Evolutionary conservation across 2,797 vertebrate genomes (phyloP).

Genomic region (Halcyon leucocephala): DNA sequence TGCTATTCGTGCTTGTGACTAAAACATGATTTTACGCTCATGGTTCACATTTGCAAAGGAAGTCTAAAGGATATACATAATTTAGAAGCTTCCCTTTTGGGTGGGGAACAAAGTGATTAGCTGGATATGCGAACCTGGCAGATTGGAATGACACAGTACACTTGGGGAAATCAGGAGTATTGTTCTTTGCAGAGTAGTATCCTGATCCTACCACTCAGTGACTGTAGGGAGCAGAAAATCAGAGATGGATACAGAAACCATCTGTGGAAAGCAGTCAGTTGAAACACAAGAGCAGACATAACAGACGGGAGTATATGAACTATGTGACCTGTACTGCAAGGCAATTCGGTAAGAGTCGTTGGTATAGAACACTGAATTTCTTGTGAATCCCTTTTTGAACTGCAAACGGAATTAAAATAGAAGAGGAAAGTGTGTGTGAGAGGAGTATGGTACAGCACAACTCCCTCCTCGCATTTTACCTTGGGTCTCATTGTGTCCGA

Average conservation of each 20-base stretch:
- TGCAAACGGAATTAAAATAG: neutral
- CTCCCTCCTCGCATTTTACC: neutral
- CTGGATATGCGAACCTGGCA: neutral
- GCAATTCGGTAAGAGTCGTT: constrained; percentile 12
- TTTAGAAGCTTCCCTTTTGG: neutral
- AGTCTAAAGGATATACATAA: neutral
- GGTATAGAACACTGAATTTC: constrained; percentile 35
- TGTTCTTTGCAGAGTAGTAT: neutral
- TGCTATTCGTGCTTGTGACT: neutral
- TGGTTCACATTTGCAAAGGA: neutral
- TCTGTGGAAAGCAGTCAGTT: constrained; percentile 10
- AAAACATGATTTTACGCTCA: neutral
- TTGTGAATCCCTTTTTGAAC: constrained; percentile 1
- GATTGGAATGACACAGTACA: neutral
- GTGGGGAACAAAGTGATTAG: neutral
- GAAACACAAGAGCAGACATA: neutral
- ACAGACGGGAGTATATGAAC: neutral
- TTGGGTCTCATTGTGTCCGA: neutral
- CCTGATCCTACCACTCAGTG: neutral
- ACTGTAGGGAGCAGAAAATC: neutral
- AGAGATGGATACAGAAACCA: constrained; percentile 7
- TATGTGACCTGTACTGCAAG: neutral
- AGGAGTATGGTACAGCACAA: neutral
- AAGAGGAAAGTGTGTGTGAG: neutral
- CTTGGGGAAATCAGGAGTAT: neutral